Base-by-base conservation (phyloP, 2,797 vertebrate species). In the Chloroceryle inda region DNA sequence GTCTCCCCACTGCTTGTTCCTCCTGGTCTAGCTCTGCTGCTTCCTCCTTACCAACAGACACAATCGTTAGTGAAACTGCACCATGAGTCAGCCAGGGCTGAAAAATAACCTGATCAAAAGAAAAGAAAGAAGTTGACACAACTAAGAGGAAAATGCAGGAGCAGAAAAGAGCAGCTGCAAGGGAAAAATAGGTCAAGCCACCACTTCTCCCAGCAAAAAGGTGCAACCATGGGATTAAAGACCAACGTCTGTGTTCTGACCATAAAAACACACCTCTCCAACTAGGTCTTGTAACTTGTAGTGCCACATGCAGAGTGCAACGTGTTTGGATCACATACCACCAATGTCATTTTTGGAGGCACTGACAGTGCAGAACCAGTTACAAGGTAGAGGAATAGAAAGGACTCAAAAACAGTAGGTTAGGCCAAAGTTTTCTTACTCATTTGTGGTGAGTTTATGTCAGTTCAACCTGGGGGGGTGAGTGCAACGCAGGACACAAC, bases 161-260 rank as follows among this genome's bases (percentile, higher is more conserved):
- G 82, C 33, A 90, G 76, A 92, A 91, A 78, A 5, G 12, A 96
- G 73, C 82, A 72, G 69, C 69, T 93, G 53, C 17, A 62, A 90
- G 38, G 55, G 20, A 81, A 94, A 96, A 94, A 37, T 40, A 93
- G 85, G 95, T 92, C 92, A 88, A 5, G 79, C 8, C 69, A 94
- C 83, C 13, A 18, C 44, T 81, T 94, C 50, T 63, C 72, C 42
- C 55, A 64, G 58, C 53, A 86, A 84, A 74, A 86, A 91, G 45
- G 49, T 47, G 29, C 58, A 80, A 64, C 49, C 4, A 4, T 22
- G 8, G 69, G 27, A 93, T 47, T 92, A 47, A 64, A 80, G 29
- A 78, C 53, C 37, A 72, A 31, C 18, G 40, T 8, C 52, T 63
- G 20, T 2, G 19, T n/a, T 67, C 64, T 85, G 61, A 37, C n/a